Evolutionary conservation across 2,888 invertebrate genomes (phyloP).

Genomic region (Hypselothyrea guttata): DNA sequence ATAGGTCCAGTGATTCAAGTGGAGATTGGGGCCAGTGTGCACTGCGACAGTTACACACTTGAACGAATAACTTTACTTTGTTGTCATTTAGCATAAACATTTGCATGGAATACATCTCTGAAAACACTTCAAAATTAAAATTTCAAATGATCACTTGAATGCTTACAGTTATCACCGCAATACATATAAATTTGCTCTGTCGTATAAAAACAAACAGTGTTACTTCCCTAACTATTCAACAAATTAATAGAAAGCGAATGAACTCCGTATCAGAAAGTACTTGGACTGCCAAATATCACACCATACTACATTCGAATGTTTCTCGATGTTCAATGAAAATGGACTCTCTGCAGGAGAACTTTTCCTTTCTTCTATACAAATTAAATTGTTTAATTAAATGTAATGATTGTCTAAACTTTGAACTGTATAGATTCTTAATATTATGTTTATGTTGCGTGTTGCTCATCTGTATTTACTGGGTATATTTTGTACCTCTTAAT

Average conservation of each 20-base stretch:
- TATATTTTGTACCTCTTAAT: conserved; percentile 65
- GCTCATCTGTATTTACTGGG: conserved; percentile 52
- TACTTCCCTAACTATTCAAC: neutral
- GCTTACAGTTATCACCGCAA: conserved; percentile 2
- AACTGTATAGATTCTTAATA: neutral
- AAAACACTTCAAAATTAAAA: conserved; percentile 10
- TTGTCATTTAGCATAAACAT: neutral
- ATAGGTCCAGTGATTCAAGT: neutral
- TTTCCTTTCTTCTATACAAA: conserved; percentile 5
- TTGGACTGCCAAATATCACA: neutral
- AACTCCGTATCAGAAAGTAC: neutral
- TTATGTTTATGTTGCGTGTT: conserved; percentile 11
- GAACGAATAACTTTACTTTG: too few relatives aligned
- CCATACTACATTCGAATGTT: neutral
- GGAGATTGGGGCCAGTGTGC: neutral
- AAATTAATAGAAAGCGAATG: neutral
- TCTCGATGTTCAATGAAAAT: neutral
- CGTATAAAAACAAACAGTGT: conserved; percentile 16
- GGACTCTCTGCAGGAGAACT: conserved; percentile 4
- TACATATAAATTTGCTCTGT: neutral
- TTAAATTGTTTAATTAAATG: conserved; percentile 10
- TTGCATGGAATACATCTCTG: conserved; percentile 5
- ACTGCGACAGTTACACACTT: neutral
- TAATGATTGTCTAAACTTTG: conserved; percentile 10
- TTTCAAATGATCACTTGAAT: conserved; percentile 10